Evolutionary conservation across 2,113 vertebrate species (phyloP).

Genomic region (Phaethon lepturus): DNA sequence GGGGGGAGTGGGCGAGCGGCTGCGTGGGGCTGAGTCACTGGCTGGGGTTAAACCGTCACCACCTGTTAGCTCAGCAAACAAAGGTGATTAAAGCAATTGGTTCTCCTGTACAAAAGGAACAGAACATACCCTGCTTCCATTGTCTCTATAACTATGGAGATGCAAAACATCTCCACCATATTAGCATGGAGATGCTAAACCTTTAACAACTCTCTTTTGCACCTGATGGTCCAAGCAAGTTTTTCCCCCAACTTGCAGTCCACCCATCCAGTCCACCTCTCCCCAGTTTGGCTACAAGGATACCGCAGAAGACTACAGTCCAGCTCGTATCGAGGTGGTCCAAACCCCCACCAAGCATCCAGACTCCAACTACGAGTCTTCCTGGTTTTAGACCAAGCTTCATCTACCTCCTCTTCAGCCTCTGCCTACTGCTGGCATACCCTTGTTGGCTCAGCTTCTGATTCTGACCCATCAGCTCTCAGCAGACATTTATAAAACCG

Average conservation of each 20-base stretch:
- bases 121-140: neutral
- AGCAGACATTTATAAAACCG: neutral
- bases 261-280: rapidly evolving
- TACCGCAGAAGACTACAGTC: neutral
- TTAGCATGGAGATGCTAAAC: neutral
- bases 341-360: neutral
- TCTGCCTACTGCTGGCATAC: neutral
- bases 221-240: neutral
- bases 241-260: neutral
- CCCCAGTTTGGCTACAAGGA: neutral
- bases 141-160: neutral
- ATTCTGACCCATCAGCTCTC: neutral
- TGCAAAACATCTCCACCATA: neutral
- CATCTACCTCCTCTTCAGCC: neutral
- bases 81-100: neutral
- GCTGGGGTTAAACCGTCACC: no score
- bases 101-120: neutral
- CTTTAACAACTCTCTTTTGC: neutral
- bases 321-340: rapidly evolving
- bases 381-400: neutral
- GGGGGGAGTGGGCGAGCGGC: no score
- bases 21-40: no score
- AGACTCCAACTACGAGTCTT: neutral
- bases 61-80: neutral
- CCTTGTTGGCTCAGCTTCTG: neutral